These are phyloP conservation scores for Ceyx margarethae DNA, from an alignment of 2,113 vertebrate genomes.

Conservation along the genomic window DNA sequence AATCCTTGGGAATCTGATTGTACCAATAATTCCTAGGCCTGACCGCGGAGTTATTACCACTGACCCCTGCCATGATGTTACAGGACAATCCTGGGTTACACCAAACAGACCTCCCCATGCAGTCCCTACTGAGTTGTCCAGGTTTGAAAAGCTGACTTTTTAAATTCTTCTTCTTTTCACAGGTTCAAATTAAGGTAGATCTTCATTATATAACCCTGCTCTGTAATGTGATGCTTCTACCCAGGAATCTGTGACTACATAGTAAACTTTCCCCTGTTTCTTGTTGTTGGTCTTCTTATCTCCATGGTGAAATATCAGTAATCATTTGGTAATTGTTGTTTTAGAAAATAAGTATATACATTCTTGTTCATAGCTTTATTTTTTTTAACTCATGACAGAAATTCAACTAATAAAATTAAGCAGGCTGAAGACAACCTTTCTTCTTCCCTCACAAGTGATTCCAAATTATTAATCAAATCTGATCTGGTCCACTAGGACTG, in stretches of 20 bases:
- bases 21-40: no score
- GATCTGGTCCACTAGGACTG: background rate
- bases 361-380: background rate
- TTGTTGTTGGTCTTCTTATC: background rate
- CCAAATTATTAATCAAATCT: background rate
- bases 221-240: background rate
- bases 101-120: background rate
- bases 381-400: background rate
- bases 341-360: background rate
- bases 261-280: background rate
- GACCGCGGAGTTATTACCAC: accelerated
- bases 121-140: background rate
- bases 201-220: background rate
- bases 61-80: background rate
- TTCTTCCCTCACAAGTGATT: background rate
- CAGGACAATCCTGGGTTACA: background rate
- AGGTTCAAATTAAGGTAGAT: background rate
- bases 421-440: background rate
- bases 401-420: background rate
- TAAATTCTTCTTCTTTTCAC: background rate
- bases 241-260: background rate
- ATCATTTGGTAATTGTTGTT: background rate
- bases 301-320: background rate
- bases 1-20: no score
- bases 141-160: background rate